Base-by-base conservation (phyloP, 2,888 invertebrate genomes). In the Molorchus minor region DNA sequence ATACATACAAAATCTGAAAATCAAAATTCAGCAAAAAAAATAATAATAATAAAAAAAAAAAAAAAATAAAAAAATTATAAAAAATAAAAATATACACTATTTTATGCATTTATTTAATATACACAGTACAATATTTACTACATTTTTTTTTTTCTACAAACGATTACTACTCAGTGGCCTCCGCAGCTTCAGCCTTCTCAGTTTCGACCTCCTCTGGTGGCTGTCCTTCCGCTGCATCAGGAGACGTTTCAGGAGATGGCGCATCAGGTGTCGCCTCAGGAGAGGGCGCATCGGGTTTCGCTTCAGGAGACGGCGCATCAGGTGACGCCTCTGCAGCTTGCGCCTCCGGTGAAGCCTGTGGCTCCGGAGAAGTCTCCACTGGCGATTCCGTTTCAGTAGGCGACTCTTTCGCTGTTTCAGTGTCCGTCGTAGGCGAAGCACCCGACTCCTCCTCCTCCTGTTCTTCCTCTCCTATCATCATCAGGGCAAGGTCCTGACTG, bases 401-500 rank as follows among this genome's bases (percentile, higher is more conserved):
- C 19, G 33, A 33, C 7, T 56, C 43, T 19, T 30, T 17, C 8
- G 21, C 12, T 3, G 21, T 21, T 3, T 19, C 13, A 0, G 35
- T 20, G n/a, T 40, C 25, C 16, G n/a, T 40, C 49, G 10, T 19
- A 40, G 7, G 29, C 40, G 13, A 4, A 16, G n/a, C n/a, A n/a
- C n/a, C 33, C 33, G 33, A 10, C 33, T 12, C 33, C n/a, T 10
- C 33, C 13, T 21, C 40, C 20, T 55, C 58, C 7, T 49, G 43
- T 15, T 47, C 58, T 19, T 61, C 61, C 3, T 54, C 56, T 15
- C 47, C 49, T 16, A 61, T 49, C 5, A 54, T 64, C 36, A 64
- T 63, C 1, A 64, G 58, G 52, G 65, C 63, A 47, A 60, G 38
- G 17, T 61, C 61, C 25, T 59, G 58, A 12, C 64, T 58, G 16